Evolutionary conservation across 2,797 vertebrate genomes (phyloP).

Genomic region (Galagoides demidoff): DNA sequence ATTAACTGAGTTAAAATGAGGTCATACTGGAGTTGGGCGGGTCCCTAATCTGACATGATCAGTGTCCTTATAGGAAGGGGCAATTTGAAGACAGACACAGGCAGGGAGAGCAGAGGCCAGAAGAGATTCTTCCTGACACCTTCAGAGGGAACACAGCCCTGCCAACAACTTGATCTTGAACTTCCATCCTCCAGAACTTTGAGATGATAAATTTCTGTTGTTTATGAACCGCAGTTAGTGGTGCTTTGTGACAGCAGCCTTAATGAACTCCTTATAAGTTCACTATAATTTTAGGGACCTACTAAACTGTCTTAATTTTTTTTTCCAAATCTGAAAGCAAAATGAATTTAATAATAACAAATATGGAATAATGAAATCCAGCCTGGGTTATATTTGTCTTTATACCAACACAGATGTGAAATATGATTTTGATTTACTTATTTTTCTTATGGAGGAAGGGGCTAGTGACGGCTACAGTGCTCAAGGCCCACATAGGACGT

Average conservation of each 20-base stretch:
- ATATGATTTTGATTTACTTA: background rate
- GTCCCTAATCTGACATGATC: background rate
- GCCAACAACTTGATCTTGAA: background rate
- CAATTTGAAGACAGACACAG: background rate
- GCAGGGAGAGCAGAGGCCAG: no score
- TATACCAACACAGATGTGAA: background rate
- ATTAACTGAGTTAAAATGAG: conserved; percentile 20
- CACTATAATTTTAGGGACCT: background rate
- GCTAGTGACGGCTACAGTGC: background rate
- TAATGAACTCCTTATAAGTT: background rate
- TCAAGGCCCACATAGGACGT: no score
- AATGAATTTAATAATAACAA: background rate
- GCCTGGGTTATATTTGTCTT: background rate
- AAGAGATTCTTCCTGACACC: background rate
- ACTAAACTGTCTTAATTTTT: background rate
- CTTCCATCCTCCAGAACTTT: background rate
- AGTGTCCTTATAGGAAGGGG: background rate
- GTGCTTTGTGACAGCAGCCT: background rate
- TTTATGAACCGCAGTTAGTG: background rate
- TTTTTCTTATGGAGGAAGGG: background rate
- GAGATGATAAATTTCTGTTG: background rate
- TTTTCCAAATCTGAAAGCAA: conserved; percentile 26
- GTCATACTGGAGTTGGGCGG: background rate
- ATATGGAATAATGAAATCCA: background rate
- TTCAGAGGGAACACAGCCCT: background rate